Percentiles rank a stretch among this genome's conserved stretches.
Evolutionary conservation across 2,113 vertebrate genomes (phyloP).

Genomic region (Peucedramus taeniatus): DNA sequence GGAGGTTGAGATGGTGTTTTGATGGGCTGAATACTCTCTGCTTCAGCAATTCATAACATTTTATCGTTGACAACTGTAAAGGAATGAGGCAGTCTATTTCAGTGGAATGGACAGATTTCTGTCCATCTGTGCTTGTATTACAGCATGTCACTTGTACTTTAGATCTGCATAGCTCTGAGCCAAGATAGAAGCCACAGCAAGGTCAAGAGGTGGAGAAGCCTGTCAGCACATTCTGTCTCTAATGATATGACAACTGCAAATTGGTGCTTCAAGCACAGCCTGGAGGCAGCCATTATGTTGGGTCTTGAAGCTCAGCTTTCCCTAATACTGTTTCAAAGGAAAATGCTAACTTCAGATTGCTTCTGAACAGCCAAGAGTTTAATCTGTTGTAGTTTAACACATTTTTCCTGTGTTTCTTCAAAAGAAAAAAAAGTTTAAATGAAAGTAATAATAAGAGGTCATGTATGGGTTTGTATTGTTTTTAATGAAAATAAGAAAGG

Average conservation of each 20-base stretch:
- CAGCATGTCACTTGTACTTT: constrained; percentile 77
- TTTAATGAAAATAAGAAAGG: not conserved
- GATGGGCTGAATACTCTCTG: constrained; percentile 75
- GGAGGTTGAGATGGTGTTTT: constrained; percentile 47
- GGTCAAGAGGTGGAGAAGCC: constrained; percentile 75
- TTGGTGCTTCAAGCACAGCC: constrained; percentile 46
- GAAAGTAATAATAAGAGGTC: not conserved
- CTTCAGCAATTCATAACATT: constrained; percentile 73
- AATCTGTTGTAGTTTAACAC: constrained; percentile 31
- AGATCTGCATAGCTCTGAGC: constrained; percentile 73
- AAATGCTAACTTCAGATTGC: constrained; percentile 53
- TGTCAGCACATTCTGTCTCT: constrained; percentile 71
- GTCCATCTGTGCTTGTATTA: constrained; percentile 81
- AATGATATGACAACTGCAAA: constrained; percentile 67
- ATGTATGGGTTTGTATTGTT: not conserved
- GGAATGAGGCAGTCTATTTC: constrained; percentile 70
- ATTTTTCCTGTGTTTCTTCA: not conserved
- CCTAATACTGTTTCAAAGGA: constrained; percentile 31
- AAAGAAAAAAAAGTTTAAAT: not conserved
- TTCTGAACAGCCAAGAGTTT: constrained; percentile 24
- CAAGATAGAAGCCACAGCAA: constrained; percentile 65
- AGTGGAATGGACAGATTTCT: constrained; percentile 78
- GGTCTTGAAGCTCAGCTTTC: constrained; percentile 51
- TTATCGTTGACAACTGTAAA: constrained; percentile 75
- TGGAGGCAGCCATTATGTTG: constrained; percentile 56